Conservation (phyloP, 2,113 vertebrate genomes). For the Etheostoma cragini region DNA sequence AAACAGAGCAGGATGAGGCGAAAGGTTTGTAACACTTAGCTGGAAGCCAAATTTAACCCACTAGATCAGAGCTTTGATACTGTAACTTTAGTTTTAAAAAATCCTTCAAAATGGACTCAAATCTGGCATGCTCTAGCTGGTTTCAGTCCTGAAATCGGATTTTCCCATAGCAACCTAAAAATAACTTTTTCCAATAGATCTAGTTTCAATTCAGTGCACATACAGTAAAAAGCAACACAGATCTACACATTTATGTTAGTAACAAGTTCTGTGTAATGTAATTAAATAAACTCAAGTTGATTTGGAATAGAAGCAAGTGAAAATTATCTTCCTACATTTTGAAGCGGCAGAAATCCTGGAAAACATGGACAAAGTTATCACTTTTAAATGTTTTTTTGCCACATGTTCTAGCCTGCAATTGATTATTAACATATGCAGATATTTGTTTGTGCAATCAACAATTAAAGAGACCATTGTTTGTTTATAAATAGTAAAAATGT, state of each 20-base stretch:
- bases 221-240: background rate
- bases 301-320: background rate
- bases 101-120: conserved; percentile 29
- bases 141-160: conserved; percentile 19
- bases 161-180: conserved; percentile 27
- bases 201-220: background rate
- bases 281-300: background rate
- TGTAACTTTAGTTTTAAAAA: conserved; percentile 33
- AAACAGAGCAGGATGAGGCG: conserved; percentile 39
- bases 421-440: too few relatives aligned
- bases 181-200: background rate
- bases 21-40: conserved; percentile 17
- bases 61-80: conserved; percentile 39
- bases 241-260: background rate
- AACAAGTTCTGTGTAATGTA: background rate
- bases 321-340: background rate
- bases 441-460: too few relatives aligned
- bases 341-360: background rate
- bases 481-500: too few relatives aligned
- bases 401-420: background rate
- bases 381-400: background rate
- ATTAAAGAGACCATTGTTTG: too few relatives aligned
- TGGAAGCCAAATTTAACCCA: conserved; percentile 22
- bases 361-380: background rate
- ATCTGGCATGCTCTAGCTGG: background rate